Evolutionary conservation across 2,888 invertebrate genomes (phyloP).

Genomic region (Noctua comes): DNA sequence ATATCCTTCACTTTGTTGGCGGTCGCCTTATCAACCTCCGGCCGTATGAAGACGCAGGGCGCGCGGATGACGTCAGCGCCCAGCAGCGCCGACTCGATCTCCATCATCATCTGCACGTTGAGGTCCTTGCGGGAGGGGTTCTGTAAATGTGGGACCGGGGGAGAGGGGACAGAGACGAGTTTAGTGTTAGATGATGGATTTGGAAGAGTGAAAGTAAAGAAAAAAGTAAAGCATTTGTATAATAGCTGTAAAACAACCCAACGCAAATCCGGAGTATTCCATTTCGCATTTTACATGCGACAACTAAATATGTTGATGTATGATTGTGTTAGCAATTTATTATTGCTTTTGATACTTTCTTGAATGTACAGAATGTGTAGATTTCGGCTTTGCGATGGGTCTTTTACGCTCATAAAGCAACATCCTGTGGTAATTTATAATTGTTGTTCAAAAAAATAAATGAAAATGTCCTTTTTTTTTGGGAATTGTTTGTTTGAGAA

Average conservation of each 20-base stretch:
- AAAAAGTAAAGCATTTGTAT: not conserved
- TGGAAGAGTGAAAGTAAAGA: slow-evolving; percentile 1
- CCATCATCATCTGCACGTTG: slow-evolving; percentile 97
- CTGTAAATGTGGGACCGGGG: slow-evolving; percentile 88
- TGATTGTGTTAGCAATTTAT: not conserved
- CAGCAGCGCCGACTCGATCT: slow-evolving; percentile 95
- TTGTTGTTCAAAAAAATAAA: not conserved
- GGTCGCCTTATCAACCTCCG: slow-evolving; percentile 96
- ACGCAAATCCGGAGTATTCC: not conserved
- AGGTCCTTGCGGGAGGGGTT: slow-evolving; percentile 97
- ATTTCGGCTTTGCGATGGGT: not conserved
- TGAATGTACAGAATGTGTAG: not conserved
- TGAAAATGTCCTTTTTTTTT: not conserved
- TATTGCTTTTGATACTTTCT: not conserved
- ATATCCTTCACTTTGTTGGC: slow-evolving; percentile 96
- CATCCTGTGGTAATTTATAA: not conserved
- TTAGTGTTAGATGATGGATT: slow-evolving; percentile 66
- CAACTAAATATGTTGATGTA: not conserved
- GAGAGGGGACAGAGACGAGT: slow-evolving; percentile 67
- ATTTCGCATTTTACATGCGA: not conserved
- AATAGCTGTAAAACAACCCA: not conserved
- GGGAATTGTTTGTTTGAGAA: not conserved
- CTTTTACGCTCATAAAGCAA: not conserved
- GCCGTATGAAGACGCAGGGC: slow-evolving; percentile 95
- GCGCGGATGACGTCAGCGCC: slow-evolving; percentile 94